A percentile compares a stretch with the other conserved stretches of the same genome.
Evolutionary conservation across 30 jellyfish, hydroid and myxozoan species (phyloP).

Genomic region (Mastigias papua): DNA sequence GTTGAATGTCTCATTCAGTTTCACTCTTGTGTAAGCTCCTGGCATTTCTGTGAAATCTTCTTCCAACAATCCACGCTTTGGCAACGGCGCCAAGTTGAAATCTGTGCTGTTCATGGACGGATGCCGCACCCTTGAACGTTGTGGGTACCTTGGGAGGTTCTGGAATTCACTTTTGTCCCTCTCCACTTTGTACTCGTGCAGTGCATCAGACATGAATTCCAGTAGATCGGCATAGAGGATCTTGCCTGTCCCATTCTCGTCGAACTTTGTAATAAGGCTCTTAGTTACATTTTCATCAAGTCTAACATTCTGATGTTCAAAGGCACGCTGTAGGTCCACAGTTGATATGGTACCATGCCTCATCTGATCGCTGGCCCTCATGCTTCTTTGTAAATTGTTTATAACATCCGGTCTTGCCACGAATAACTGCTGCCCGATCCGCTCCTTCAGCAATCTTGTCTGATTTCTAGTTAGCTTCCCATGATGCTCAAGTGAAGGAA

Average conservation of each 20-base stretch:
- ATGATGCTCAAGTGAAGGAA: constrained; percentile 54
- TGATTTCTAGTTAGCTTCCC: constrained; percentile 41
- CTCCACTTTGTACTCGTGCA: constrained; percentile 43
- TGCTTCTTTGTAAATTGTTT: constrained; percentile 13
- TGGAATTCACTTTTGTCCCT: constrained; percentile 51
- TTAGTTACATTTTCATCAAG: constrained; percentile 33
- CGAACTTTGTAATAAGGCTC: constrained; percentile 29
- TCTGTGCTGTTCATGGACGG: constrained; percentile 70
- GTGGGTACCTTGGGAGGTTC: constrained; percentile 62
- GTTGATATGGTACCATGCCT: constrained; percentile 39
- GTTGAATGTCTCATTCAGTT: constrained; percentile 51
- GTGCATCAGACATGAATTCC: constrained; percentile 52
- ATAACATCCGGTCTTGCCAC: constrained; percentile 59
- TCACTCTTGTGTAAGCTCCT: constrained; percentile 60
- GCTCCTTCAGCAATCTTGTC: constrained; percentile 49
- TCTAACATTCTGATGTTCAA: constrained; percentile 38
- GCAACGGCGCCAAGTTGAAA: constrained; percentile 65
- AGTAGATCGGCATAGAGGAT: constrained; percentile 38
- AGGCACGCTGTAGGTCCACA: not conserved
- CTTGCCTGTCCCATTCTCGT: constrained; percentile 22
- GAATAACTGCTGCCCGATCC: constrained; percentile 56
- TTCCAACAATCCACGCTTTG: constrained; percentile 57
- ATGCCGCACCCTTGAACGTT: constrained; percentile 37
- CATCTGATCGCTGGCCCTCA: constrained; percentile 45
- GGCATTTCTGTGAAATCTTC: constrained; percentile 60